Evolutionary conservation across 2,113 vertebrate genomes (phyloP), one percentile per base, ranked within the genome.

Genomic region (Petromus typicus): DNA sequence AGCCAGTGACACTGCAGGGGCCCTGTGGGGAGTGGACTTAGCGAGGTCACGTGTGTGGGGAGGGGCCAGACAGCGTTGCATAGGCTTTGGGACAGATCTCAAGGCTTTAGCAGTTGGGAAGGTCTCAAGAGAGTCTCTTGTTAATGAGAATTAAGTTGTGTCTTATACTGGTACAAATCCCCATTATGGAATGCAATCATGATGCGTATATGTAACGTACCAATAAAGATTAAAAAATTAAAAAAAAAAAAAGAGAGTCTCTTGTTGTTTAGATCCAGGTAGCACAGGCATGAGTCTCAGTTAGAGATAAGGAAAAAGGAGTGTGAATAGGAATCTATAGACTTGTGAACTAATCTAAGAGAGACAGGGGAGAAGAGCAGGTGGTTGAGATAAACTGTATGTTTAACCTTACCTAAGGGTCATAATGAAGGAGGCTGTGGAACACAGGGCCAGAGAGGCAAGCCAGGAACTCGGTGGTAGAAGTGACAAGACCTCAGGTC

Each of bases 291-390:
- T 81, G 57, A 48, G 43, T 85, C 12, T 66, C n/a, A 2, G 51
- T 61, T 3, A 51, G 43, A 63, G 13, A 2, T 22, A 34, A 83
- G 54, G 37, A 25, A 22, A n/a, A 93, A n/a, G n/a, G 25, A 22
- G 11, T 13, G 2, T 2, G 2, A 2, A 7, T 5, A 93, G 64
- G 89, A 76, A n/a, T 34, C 14, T 14, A 51, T 51, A 78, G 78
- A 30, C 0, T 0, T 7, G 25, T 14, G 37, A 34, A 4, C 32
- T 17, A 22, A 5, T 61, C 3, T 25, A 37, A 63, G 10, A 51
- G 10, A 61, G 43, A 43, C 6, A 14, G 17, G n/a, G n/a, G n/a
- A 48, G 32, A 32, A 37, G 0, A 34, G 43, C 0, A 34, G 16
- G 32, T 20, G 63, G 37, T 25, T 32, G 14, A 1, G 13, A 37